These are phyloP conservation scores for Rhagonycha fulva DNA, from an alignment of 2,888 invertebrate species.

Conservation along the genomic window DNA sequence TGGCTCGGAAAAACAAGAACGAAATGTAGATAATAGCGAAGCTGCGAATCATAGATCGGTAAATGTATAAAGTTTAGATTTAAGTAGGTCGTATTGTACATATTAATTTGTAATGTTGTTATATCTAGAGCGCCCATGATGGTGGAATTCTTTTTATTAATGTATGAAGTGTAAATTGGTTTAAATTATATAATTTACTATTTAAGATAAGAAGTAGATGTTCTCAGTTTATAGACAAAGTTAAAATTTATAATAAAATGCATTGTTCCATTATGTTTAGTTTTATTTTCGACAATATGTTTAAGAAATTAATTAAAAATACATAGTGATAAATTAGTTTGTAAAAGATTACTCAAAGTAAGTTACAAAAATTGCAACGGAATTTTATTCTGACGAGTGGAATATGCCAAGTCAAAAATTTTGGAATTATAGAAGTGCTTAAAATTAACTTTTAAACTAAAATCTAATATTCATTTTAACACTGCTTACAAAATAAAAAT, in stretches of 20 bases:
- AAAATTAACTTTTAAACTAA: too few species aligned
- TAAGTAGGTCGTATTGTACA: constrained; percentile 21
- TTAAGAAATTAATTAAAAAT: too few species aligned
- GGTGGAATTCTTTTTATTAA: background rate
- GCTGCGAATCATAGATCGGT: constrained; percentile 44
- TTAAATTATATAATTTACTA: background rate
- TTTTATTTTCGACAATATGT: too few species aligned
- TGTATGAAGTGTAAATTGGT: background rate
- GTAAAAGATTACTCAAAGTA: too few species aligned
- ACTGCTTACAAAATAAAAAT: too few species aligned
- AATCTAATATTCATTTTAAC: too few species aligned
- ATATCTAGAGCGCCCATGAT: background rate
- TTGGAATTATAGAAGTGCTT: too few species aligned
- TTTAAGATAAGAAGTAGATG: background rate
- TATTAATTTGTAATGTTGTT: background rate
- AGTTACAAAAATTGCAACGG: too few species aligned
- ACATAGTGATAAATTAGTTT: too few species aligned
- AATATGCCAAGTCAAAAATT: too few species aligned
- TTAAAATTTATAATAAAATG: background rate
- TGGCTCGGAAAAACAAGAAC: constrained; percentile 64
- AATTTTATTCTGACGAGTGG: too few species aligned
- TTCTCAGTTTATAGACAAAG: background rate
- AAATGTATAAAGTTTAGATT: constrained; percentile 45
- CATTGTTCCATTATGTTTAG: background rate
- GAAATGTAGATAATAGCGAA: constrained; percentile 40